These are phyloP conservation scores for Xiphias gladius DNA, from an alignment of 2,113 vertebrate species.

Conservation along the genomic window DNA sequence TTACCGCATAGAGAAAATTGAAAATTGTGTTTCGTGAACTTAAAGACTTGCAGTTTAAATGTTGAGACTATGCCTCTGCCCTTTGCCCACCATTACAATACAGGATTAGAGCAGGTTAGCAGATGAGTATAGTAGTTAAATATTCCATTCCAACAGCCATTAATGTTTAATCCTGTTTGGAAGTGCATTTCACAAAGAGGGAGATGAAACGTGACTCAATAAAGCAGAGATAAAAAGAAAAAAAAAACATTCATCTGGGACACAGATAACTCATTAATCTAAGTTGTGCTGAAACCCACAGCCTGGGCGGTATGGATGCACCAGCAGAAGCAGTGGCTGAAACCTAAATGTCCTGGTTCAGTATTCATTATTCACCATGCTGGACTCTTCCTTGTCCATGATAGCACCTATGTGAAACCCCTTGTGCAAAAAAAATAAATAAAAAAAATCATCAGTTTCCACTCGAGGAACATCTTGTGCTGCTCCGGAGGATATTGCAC, in stretches of 20 bases:
- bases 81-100: neutral
- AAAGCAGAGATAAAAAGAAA: constrained; percentile 23
- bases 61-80: neutral
- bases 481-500: neutral
- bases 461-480: constrained; percentile 2
- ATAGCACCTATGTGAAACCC: constrained; percentile 33
- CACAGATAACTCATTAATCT: constrained; percentile 55
- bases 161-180: constrained; percentile 60
- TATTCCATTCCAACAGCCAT: constrained; percentile 46
- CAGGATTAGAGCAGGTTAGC: neutral
- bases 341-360: constrained; percentile 60
- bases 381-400: constrained; percentile 40
- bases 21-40: neutral
- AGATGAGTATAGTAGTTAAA: constrained; percentile 17
- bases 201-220: constrained; percentile 36
- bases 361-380: constrained; percentile 63
- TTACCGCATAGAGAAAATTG: constrained; percentile 3
- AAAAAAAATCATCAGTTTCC: constrained; percentile 5
- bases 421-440: neutral
- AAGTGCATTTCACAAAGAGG: constrained; percentile 32
- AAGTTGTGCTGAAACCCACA: constrained; percentile 45
- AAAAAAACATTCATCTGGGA: constrained; percentile 37
- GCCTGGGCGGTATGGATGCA: constrained; percentile 35
- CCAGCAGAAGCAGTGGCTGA: constrained; percentile 44
- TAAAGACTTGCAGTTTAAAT: constrained; percentile 19